Evolutionary conservation across 2,888 invertebrate species (phyloP).

Genomic region (Zaprionus lineosus): DNA sequence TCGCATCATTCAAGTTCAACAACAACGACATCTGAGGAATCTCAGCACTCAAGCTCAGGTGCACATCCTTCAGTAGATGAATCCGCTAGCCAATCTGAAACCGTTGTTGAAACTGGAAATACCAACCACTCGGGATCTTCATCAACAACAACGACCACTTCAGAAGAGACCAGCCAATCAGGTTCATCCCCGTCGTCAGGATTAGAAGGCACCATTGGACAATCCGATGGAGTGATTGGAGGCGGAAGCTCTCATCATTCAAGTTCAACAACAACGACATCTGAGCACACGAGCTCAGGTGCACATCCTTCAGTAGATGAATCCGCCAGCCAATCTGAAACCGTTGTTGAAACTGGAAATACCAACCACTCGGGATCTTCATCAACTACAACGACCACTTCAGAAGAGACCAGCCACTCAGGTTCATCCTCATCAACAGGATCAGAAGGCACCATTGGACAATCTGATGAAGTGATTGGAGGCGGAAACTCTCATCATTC

Average conservation of each 20-base stretch:
- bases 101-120: background rate
- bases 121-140: background rate
- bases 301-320: background rate
- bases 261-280: conserved; percentile 10
- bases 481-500: conserved; percentile 1
- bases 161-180: background rate
- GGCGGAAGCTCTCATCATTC: conserved; percentile 5
- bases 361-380: background rate
- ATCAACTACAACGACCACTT: conserved; percentile 5
- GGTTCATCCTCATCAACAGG: conserved; percentile 8
- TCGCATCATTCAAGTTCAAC: background rate
- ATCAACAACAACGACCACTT: conserved; percentile 5
- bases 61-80: background rate
- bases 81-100: background rate
- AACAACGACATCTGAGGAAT: background rate
- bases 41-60: no score
- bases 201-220: background rate
- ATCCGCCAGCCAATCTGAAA: background rate
- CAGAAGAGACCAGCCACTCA: background rate
- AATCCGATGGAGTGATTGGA: background rate
- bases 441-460: background rate
- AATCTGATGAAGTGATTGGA: background rate
- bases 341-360: background rate
- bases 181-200: background rate
- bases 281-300: conserved; percentile 2